Base-by-base conservation (phyloP, 2,797 vertebrate genomes). In the Cercopithecus neglectus region DNA sequence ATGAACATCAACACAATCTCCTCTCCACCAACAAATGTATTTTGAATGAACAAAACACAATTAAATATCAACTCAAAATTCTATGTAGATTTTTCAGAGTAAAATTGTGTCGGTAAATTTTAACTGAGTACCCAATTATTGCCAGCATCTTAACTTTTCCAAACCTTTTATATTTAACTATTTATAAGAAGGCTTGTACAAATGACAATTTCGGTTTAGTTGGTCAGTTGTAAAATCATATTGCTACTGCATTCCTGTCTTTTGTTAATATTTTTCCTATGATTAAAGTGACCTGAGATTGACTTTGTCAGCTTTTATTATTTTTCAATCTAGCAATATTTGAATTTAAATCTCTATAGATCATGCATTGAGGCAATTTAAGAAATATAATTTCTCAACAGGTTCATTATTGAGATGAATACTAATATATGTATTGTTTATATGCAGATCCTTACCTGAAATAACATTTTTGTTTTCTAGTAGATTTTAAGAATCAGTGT, bases 311-410 rank as follows among this genome's bases (percentile, higher is more conserved):
- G 50, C 79, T 96, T 94, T 70, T 89, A 72, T 93, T 92, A 50
- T 86, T 93, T 67, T 83, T 74, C 92, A 92, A 74, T 88, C 41
- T 94, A 84, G 8, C 64, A 85, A 30, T 80, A 39, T 59, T 96
- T 94, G 33, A 59, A 92, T 89, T 86, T 94, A 80, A 75, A 78
- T 91, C 33, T 94, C 22, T 61, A 39, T 48, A 76, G 26, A 76
- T 48, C 9, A 91, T 78, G 28, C 92, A 57, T 81, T 95, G 41
- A 89, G 10, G 12, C n/a, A 48, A 2, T 48, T 97, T 82, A 91
- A 91, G 72, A 80, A 88, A 59, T 57, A 30, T 21, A 84, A 57
- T 64, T 67, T 90, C 70, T 76, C 67, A 94, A 67, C 33, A 7
- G 5, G 95, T 96, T 96, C 19, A 64, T 90, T 92, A 67, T 41